These are phyloP conservation scores for Neodontobutis hainanensis DNA, from an alignment of 2,113 vertebrate species.

Conservation along the genomic window DNA sequence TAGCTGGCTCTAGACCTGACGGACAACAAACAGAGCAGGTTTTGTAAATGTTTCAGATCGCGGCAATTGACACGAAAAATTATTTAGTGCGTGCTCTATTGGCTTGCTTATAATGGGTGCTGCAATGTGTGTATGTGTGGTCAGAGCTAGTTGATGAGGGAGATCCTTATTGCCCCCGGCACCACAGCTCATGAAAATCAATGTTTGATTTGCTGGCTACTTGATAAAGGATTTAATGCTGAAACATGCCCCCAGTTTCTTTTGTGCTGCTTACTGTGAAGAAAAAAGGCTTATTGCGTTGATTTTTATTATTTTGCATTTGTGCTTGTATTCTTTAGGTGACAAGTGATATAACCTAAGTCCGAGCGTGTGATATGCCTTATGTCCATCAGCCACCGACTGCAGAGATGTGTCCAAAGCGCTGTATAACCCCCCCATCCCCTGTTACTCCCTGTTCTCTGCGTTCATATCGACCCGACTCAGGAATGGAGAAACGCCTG, in stretches of 20 bases:
- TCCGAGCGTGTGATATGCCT: constrained; percentile 45
- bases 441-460: constrained; percentile 43
- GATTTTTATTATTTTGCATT: constrained; percentile 46
- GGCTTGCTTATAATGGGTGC: background rate
- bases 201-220: constrained; percentile 74
- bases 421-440: constrained; percentile 33
- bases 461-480: constrained; percentile 77
- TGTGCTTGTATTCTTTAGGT: constrained; percentile 10
- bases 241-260: constrained; percentile 40
- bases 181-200: constrained; percentile 68
- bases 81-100: constrained; percentile 41
- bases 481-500: constrained; percentile 79
- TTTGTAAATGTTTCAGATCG: constrained; percentile 33
- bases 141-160: constrained; percentile 47
- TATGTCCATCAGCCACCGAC: constrained; percentile 50
- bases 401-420: constrained; percentile 38
- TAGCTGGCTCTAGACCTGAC: constrained; percentile 19
- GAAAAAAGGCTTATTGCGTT: constrained; percentile 52
- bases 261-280: constrained; percentile 24
- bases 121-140: constrained; percentile 35
- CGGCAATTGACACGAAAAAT: constrained; percentile 47
- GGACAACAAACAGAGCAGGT: constrained; percentile 1
- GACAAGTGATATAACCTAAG: constrained; percentile 4
- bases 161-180: constrained; percentile 67
- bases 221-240: constrained; percentile 72